Conservation (phyloP, 2,888 invertebrate species). For the Caenorhabditis japonica region DNA sequence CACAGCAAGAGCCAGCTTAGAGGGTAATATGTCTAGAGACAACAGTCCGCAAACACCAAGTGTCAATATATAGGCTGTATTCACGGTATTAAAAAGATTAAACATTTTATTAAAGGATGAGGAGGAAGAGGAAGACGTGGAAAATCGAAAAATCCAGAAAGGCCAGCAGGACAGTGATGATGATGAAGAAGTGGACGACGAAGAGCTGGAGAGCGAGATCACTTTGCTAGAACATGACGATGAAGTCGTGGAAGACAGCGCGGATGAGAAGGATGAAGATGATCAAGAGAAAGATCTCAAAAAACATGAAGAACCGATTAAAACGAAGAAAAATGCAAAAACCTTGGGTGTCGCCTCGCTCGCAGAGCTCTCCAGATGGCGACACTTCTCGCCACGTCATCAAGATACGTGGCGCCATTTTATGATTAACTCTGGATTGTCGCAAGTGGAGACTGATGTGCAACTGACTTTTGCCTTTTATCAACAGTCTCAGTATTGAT, state of each 20-base stretch:
- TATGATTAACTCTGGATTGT: conserved; percentile 37
- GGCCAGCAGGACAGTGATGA: conserved; percentile 40
- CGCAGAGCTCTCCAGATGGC: conserved; percentile 65
- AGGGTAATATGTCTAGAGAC: too few relatives aligned
- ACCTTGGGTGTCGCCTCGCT: conserved; percentile 50
- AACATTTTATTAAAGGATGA: neutral
- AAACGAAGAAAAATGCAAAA: neutral
- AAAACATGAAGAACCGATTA: neutral
- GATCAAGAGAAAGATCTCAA: neutral
- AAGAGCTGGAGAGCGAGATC: conserved; percentile 29
- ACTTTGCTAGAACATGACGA: conserved; percentile 4
- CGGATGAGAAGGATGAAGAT: conserved; percentile 27
- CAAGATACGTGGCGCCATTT: conserved; percentile 48
- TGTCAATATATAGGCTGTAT: too few relatives aligned
- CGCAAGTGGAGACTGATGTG: conserved; percentile 18
- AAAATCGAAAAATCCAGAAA: neutral
- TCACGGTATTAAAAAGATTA: too few relatives aligned
- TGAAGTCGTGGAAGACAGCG: conserved; percentile 28
- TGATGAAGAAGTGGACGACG: conserved; percentile 34
- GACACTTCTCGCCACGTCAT: conserved; percentile 60
- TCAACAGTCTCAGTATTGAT: conserved; percentile 30
- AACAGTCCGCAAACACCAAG: too few relatives aligned
- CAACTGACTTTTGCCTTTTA: conserved; percentile 55
- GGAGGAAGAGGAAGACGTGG: neutral
- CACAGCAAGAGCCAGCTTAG: too few relatives aligned